Base-by-base conservation (phyloP, 2,113 vertebrate species). In the Perca flavescens region DNA sequence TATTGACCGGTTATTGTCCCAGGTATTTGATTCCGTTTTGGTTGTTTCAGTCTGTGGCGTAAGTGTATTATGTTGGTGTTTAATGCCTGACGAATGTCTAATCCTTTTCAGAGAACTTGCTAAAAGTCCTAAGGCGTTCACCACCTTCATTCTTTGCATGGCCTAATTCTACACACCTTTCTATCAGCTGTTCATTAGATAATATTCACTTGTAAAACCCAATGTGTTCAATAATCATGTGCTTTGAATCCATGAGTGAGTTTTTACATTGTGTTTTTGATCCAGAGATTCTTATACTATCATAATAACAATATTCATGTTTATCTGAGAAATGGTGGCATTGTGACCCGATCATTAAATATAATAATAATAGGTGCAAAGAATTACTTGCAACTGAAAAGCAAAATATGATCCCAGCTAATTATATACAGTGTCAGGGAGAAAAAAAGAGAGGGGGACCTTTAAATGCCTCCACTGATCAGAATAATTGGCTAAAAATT, bases 241-340 rank as follows among this genome's bases (percentile, higher is more conserved):
- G 34, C 34, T 34, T 34, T 34, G 34, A 19, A 34, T 53, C n/a
- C 43, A 49, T 49, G 21, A 9, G 40, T 21, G 22, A 6, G 64
- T 31, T 31, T 40, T 47, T 22, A 15, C 2, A 66, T 21, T 57
- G 22, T 34, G 28, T 13, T 54, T 43, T 57, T 40, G 46, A 40
- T 40, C 40, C 40, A 40, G 40, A 40, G 40, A 40, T n/a, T 75
- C 10, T 28, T 11, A 6, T 54, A 40, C 40, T 60, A 25, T 60
- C 5, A 52, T 52, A 6, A 62, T 62, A 22, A 53, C 2, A 43
- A 10, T 52, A 52, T 47, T 47, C 22, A 56, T 79, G 64, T 68
- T 80, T 56, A 74, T 58, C 52, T 69, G 15, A 56, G 58, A 5
- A 52, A 74, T 31, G 53, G 57, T 74, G 79, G 82, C 84, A 74